Conservation (phyloP, 2,888 invertebrate genomes). For the Prionchulus punctatus region DNA sequence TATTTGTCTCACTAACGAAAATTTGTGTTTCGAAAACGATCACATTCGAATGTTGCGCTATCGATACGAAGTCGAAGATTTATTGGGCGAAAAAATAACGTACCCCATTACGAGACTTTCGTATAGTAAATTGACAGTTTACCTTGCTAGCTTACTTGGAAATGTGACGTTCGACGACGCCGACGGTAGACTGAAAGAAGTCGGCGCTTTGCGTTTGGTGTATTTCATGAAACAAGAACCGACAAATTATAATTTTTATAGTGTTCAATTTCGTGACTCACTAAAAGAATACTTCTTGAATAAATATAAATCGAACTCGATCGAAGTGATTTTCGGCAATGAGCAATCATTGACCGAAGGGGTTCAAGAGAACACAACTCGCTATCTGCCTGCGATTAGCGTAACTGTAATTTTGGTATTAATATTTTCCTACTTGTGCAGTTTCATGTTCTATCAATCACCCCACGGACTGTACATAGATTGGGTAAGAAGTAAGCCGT, state of each 20-base stretch:
- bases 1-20: slow-evolving; percentile 49
- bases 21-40: slow-evolving; percentile 27
- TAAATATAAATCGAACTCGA: slow-evolving; percentile 6
- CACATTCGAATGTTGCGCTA: slow-evolving; percentile 37
- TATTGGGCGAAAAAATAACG: not conserved
- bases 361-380: slow-evolving; percentile 72
- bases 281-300: not conserved
- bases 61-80: slow-evolving; percentile 43
- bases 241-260: not conserved
- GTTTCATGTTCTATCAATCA: slow-evolving; percentile 28
- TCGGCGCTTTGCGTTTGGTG: not conserved
- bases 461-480: slow-evolving; percentile 38
- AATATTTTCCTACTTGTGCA: slow-evolving; percentile 48
- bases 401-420: slow-evolving; percentile 75
- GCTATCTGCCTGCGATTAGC: slow-evolving; percentile 38
- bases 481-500: slow-evolving; percentile 79
- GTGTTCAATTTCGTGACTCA: not conserved
- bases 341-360: slow-evolving; percentile 24
- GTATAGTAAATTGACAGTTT: not conserved
- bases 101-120: not conserved
- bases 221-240: not conserved
- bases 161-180: not conserved
- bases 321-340: slow-evolving; percentile 25
- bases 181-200: not conserved
- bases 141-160: not conserved